Base-by-base conservation (phyloP, 2,888 invertebrate species). In the Odiellus spinosus region DNA sequence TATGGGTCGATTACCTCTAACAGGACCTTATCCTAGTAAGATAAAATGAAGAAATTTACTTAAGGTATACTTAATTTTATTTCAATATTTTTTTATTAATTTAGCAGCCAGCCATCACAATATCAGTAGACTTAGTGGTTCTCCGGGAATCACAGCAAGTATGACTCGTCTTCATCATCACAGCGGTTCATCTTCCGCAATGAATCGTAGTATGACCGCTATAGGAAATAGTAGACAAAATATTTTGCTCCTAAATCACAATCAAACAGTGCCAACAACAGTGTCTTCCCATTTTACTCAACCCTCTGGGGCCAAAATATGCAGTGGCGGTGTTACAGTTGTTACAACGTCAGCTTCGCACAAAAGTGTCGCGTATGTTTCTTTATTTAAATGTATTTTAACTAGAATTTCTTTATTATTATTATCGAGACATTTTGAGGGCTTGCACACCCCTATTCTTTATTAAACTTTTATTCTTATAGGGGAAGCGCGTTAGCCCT, bases 61-160 rank as follows among this genome's bases (percentile, higher is more conserved):
- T n/a, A n/a, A n/a, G n/a, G n/a, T n/a, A n/a, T n/a, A n/a, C n/a
- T n/a, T n/a, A n/a, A n/a, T n/a, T n/a, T n/a, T n/a, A n/a, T n/a
- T n/a, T n/a, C n/a, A 33, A 15, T 44, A 1, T 5, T 21, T 8
- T 17, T 40, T 39, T 39, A 44, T 38, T 42, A 38, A 47, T 39
- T 15, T 33, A 15, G 40, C n/a, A 48, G 8, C 47, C 56, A 56
- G 55, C 45, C 57, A 58, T 46, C 56, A 57, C 47, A 59, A 56
- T 55, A 55, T 54, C 14, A 53, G 57, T 34, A 55, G 58, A 11
- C 52, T 59, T 18, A 57, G 59, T 21, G 59, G 59, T n/a, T 78
- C 81, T 12, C 80, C 80, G 8, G 82, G 82, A 1, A 69, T 82
- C 3, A 82, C 82, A 63, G 82, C 82, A 63, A 82, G 82, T 62